These are phyloP conservation scores for Macheiramphus alcinus DNA, from an alignment of 2,113 vertebrate genomes.

Conservation along the genomic window DNA sequence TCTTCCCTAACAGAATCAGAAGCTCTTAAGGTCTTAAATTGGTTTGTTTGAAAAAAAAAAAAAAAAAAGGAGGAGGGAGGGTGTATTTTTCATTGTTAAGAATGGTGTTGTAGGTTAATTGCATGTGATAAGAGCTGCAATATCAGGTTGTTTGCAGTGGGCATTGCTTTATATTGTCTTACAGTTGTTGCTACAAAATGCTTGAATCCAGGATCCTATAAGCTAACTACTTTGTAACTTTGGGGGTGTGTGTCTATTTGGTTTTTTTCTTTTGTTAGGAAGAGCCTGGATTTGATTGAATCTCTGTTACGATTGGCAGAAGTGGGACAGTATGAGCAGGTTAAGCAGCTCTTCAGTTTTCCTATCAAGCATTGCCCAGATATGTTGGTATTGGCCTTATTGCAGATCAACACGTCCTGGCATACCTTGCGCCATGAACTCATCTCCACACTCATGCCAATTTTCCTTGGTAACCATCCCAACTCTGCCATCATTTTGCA, in stretches of 20 bases:
- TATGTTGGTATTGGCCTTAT: slow-evolving; percentile 93
- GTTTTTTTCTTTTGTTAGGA: slow-evolving; percentile 76
- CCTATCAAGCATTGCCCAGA: slow-evolving; percentile 99
- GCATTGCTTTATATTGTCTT: neutral
- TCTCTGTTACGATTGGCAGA: slow-evolving; percentile 92
- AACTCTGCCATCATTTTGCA: slow-evolving; percentile 99
- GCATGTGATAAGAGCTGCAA: neutral
- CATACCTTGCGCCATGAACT: slow-evolving; percentile 96
- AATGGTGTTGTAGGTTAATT: neutral
- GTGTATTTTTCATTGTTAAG: neutral
- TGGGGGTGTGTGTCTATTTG: neutral
- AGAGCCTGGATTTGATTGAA: slow-evolving; percentile 98
- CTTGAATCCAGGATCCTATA: neutral
- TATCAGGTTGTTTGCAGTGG: neutral
- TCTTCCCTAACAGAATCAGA: neutral
- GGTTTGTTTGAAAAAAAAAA: too few relatives aligned
- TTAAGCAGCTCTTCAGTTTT: slow-evolving; percentile 98
- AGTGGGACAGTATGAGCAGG: slow-evolving; percentile 97
- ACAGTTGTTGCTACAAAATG: neutral
- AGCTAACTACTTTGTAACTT: neutral
- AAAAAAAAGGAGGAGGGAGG: too few relatives aligned
- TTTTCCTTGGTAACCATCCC: slow-evolving; percentile 97
- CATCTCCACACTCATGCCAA: slow-evolving; percentile 98
- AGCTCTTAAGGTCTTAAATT: neutral
- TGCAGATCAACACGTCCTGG: slow-evolving; percentile 98